Percentiles rank a stretch among this genome's conserved stretches.
Evolutionary conservation across 2,113 vertebrate species (phyloP).

Genomic region (Bos javanicus): DNA sequence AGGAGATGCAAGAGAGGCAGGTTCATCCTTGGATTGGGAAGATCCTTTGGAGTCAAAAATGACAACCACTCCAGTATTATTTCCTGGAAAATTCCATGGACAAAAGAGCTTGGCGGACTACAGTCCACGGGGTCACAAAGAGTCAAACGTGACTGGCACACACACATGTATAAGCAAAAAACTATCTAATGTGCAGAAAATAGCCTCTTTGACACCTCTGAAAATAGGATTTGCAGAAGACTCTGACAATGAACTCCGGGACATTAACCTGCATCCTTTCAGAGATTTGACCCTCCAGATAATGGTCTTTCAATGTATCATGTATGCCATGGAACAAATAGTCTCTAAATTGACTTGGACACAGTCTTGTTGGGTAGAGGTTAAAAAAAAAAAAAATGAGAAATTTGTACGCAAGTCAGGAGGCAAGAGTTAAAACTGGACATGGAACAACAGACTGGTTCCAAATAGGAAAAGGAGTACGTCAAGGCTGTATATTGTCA

Average conservation of each 20-base stretch:
- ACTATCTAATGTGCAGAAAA: not conserved
- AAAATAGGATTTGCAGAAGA: not conserved
- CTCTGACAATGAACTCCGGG: not conserved
- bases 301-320: not conserved
- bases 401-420: too few species aligned
- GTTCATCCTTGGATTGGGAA: not conserved
- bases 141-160: not conserved
- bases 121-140: not conserved
- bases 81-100: not conserved
- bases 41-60: accelerated
- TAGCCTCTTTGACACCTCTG: not conserved
- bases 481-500: too few species aligned
- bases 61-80: not conserved
- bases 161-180: not conserved
- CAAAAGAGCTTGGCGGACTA: not conserved
- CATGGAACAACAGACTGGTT: too few species aligned
- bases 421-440: too few species aligned
- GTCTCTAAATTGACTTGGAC: not conserved
- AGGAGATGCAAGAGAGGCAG: not conserved
- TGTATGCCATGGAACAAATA: not conserved
- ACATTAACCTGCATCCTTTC: not conserved
- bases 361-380: not conserved
- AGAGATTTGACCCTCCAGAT: accelerated
- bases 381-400: not conserved
- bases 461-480: too few species aligned